phyloP scores from a whole-genome alignment of 2,113 vertebrate genomes.

The Poeciliopsis prolifica region DNA sequence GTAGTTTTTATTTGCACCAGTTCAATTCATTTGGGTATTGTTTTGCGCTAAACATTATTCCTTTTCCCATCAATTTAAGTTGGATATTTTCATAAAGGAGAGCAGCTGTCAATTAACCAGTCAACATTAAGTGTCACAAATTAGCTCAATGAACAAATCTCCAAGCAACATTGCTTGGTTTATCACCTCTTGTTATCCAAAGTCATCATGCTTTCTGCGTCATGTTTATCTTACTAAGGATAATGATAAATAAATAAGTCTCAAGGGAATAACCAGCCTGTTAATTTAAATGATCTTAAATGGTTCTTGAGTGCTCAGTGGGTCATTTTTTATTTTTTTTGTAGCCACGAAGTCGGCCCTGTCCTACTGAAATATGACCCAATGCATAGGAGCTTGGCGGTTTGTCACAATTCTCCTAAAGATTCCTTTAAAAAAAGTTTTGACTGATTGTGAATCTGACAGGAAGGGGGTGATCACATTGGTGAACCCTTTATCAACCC shows the following conservation, averaged over 20 bases:
- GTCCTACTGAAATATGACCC: constrained; percentile 64
- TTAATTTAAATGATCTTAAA: constrained; percentile 39
- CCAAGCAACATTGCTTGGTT: constrained; percentile 31
- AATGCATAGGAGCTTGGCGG: constrained; percentile 47
- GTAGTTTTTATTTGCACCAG: constrained; percentile 21
- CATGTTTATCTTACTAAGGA: constrained; percentile 60
- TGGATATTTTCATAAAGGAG: constrained; percentile 19
- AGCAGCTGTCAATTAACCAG: constrained; percentile 30
- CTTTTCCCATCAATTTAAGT: constrained; percentile 18
- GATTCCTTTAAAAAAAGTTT: constrained; percentile 28
- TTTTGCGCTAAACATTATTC: constrained; percentile 21
- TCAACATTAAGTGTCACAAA: neutral
- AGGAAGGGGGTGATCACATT: constrained; percentile 62
- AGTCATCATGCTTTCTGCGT: constrained; percentile 50
- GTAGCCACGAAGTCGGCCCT: constrained; percentile 60
- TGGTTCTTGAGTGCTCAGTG: constrained; percentile 47
- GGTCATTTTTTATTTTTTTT: constrained; percentile 50
- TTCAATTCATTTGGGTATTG: neutral
- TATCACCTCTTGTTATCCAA: constrained; percentile 37
- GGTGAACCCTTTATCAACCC: constrained; percentile 67
- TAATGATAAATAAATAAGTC: constrained; percentile 62
- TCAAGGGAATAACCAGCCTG: constrained; percentile 26
- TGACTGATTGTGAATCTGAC: constrained; percentile 58
- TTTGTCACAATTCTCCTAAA: constrained; percentile 68
- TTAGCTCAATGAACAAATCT: constrained; percentile 22